Evolutionary conservation across 2,113 vertebrate genomes (phyloP).

Genomic region (Lathamus discolor): DNA sequence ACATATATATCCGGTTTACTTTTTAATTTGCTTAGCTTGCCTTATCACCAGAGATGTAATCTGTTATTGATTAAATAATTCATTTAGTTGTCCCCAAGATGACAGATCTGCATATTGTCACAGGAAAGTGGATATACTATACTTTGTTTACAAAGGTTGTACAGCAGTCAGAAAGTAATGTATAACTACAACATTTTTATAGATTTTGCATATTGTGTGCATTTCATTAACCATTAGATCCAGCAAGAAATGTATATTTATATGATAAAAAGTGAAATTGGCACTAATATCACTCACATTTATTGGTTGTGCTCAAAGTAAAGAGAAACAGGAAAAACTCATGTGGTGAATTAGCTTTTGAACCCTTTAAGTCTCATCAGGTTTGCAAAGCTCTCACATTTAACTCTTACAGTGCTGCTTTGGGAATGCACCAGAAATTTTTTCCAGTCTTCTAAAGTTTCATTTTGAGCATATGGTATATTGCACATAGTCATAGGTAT

Average conservation of each 20-base stretch:
- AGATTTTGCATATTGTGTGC: constrained; percentile 46
- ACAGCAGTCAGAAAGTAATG: constrained; percentile 39
- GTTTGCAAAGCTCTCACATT: neutral
- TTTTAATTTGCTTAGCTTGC: constrained; percentile 65
- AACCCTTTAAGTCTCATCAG: neutral
- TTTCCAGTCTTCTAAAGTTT: neutral
- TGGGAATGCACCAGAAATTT: neutral
- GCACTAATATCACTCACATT: constrained; percentile 13
- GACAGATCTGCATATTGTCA: constrained; percentile 64
- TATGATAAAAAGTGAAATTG: constrained; percentile 45
- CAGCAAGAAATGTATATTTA: constrained; percentile 20
- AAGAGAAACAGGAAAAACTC: neutral
- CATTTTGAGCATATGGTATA: neutral
- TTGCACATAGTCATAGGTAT: neutral
- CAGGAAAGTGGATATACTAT: constrained; percentile 59
- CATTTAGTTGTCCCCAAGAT: constrained; percentile 60
- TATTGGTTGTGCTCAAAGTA: neutral
- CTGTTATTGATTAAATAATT: constrained; percentile 71
- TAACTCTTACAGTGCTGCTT: neutral
- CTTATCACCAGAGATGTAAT: constrained; percentile 52
- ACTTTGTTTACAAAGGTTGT: constrained; percentile 59
- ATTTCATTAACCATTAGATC: constrained; percentile 46
- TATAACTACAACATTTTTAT: constrained; percentile 55
- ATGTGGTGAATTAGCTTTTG: neutral
- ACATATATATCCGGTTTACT: constrained; percentile 20